Percentiles rank a stretch among this genome's conserved stretches.
These are phyloP conservation scores for Ancistrus triradiatus DNA, from an alignment of 2,113 vertebrate species.

Conservation along the genomic window DNA sequence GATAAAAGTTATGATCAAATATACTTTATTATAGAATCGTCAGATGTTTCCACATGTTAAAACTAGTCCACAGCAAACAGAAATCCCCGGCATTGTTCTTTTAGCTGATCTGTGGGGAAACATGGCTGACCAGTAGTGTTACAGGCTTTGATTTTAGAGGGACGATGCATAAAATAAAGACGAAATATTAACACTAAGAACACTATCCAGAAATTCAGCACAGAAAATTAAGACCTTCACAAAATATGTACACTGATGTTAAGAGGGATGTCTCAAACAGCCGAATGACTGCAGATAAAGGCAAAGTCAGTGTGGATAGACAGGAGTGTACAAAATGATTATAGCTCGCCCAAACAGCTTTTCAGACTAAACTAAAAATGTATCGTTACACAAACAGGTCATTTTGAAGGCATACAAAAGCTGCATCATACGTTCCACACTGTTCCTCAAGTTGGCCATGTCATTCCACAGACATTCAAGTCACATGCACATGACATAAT, in stretches of 20 bases:
- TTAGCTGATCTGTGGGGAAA: not conserved
- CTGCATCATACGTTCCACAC: not conserved
- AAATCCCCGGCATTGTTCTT: slow-evolving; percentile 24
- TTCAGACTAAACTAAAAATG: too few relatives aligned
- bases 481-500: slow-evolving; percentile 13
- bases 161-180: not conserved
- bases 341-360: too few relatives aligned
- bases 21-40: slow-evolving; percentile 38
- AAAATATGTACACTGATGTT: not conserved
- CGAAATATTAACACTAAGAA: not conserved
- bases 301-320: slow-evolving; percentile 14
- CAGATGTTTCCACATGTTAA: slow-evolving; percentile 18
- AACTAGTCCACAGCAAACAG: slow-evolving; percentile 30
- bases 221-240: slow-evolving; percentile 12
- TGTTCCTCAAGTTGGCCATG: too few relatives aligned
- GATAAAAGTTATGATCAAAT: slow-evolving; percentile 32
- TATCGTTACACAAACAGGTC: too few relatives aligned
- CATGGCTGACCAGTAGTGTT: slow-evolving; percentile 31
- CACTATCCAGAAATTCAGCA: not conserved
- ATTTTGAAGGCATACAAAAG: not conserved
- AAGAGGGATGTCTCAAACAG: not conserved
- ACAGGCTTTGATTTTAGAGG: not conserved
- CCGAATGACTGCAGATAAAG: not conserved
- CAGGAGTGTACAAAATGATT: slow-evolving; percentile 3
- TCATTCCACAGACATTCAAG: not conserved